Conservation (phyloP, 2,113 vertebrate genomes). For the Notiomystis cincta region DNA sequence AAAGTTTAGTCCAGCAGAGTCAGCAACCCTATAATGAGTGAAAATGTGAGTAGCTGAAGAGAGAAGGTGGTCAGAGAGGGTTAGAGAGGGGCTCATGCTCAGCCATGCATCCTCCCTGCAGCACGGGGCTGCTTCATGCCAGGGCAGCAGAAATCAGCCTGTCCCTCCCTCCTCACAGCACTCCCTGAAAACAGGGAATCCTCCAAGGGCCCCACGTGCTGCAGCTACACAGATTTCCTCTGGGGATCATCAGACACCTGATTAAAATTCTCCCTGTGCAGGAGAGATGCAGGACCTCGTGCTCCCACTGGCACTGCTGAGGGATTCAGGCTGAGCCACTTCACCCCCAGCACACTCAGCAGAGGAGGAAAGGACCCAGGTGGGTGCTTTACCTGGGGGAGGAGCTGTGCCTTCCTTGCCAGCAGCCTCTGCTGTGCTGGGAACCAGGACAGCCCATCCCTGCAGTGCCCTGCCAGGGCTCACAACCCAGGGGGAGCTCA, state of each 20-base stretch:
- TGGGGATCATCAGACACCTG: fast-evolving
- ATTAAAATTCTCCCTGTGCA: not conserved
- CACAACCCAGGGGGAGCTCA: not conserved
- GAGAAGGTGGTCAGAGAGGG: constrained; percentile 44
- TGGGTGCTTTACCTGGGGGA: fast-evolving
- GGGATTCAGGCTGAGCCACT: fast-evolving
- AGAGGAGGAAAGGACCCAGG: too few species aligned
- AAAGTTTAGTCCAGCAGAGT: constrained; percentile 68
- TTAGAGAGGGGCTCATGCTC: constrained; percentile 58
- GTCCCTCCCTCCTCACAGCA: not conserved
- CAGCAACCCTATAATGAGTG: constrained; percentile 61
- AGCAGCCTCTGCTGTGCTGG: not conserved
- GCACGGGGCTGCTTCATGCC: not conserved
- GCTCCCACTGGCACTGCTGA: fast-evolving
- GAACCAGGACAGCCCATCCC: not conserved
- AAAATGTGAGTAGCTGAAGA: constrained; percentile 71
- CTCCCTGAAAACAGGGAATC: too few species aligned
- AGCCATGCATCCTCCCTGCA: constrained; percentile 55
- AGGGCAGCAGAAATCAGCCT: not conserved
- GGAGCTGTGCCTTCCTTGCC: not conserved
- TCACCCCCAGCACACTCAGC: not conserved
- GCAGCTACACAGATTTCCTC: too few species aligned
- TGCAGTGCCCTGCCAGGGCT: not conserved
- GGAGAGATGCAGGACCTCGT: not conserved
- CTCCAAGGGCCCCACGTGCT: too few species aligned